Conservation (phyloP, 2,888 invertebrate genomes). For the Adineta ricciae region DNA sequence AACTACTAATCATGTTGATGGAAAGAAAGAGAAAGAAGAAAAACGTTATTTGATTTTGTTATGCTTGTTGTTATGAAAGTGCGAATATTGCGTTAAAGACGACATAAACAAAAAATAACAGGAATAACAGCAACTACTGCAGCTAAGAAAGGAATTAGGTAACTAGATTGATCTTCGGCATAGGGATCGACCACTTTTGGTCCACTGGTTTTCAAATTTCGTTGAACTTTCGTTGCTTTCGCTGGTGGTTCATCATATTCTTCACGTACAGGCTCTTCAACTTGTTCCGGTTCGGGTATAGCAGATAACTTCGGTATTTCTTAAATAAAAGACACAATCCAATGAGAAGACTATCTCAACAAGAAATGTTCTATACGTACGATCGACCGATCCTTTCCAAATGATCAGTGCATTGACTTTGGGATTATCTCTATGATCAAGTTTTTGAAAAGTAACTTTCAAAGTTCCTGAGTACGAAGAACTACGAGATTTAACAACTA, state of each 20-base stretch:
- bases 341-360: neutral
- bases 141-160: slow-evolving; percentile 26
- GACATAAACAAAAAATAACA: slow-evolving; percentile 31
- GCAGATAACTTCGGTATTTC: slow-evolving; percentile 3
- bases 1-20: too few relatives aligned
- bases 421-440: slow-evolving; percentile 28
- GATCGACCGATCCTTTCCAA: slow-evolving; percentile 32
- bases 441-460: slow-evolving; percentile 30
- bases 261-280: slow-evolving; percentile 9
- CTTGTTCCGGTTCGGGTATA: neutral
- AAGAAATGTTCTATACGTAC: neutral
- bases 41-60: too few relatives aligned
- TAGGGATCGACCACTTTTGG: slow-evolving; percentile 31
- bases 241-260: neutral
- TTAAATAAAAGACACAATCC: neutral
- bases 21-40: neutral
- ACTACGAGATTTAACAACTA: slow-evolving; percentile 55
- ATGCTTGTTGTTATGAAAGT: neutral
- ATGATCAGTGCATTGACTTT: slow-evolving; percentile 33
- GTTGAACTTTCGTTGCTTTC: neutral
- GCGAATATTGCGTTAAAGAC: neutral
- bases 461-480: slow-evolving; percentile 39
- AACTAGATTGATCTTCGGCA: slow-evolving; percentile 31
- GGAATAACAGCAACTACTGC: slow-evolving; percentile 31
- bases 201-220: slow-evolving; percentile 12